phyloP scores from a whole-genome alignment of 2,888 invertebrate species.

The Octonoba sinensis region DNA sequence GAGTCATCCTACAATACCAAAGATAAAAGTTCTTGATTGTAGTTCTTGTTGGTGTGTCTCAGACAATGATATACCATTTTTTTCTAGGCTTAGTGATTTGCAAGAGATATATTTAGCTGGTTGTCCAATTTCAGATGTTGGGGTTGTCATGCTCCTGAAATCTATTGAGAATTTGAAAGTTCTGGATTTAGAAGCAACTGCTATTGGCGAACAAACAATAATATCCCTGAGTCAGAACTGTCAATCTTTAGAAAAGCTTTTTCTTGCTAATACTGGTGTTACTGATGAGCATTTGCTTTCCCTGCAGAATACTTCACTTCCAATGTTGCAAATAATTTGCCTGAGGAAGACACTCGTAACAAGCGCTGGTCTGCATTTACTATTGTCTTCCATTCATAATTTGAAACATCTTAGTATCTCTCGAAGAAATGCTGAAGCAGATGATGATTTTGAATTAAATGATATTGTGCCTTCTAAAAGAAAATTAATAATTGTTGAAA shows the following conservation, averaged over 20 bases:
- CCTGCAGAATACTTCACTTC: conserved; percentile 20
- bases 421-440: conserved; percentile 24
- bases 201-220: conserved; percentile 28
- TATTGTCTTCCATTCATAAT: conserved; percentile 7
- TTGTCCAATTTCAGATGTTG: conserved; percentile 40
- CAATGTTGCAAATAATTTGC: conserved; percentile 34
- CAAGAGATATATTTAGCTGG: conserved; percentile 51
- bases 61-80: conserved; percentile 54
- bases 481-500: conserved; percentile 11
- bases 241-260: conserved; percentile 46
- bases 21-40: conserved; percentile 51
- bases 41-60: conserved; percentile 54
- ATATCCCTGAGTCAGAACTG: conserved; percentile 23
- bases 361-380: conserved; percentile 21
- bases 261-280: conserved; percentile 32
- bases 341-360: conserved; percentile 33
- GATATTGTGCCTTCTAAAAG: conserved; percentile 5
- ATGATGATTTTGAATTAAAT: conserved; percentile 33
- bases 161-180: conserved; percentile 39
- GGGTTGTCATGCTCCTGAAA: conserved; percentile 30
- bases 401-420: conserved; percentile 39
- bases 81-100: conserved; percentile 49
- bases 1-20: conserved; percentile 52
- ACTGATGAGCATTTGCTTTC: conserved; percentile 26
- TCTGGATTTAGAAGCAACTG: conserved; percentile 43